Conservation (phyloP, 2,888 invertebrate genomes). For the Philopedon plagiatum region DNA sequence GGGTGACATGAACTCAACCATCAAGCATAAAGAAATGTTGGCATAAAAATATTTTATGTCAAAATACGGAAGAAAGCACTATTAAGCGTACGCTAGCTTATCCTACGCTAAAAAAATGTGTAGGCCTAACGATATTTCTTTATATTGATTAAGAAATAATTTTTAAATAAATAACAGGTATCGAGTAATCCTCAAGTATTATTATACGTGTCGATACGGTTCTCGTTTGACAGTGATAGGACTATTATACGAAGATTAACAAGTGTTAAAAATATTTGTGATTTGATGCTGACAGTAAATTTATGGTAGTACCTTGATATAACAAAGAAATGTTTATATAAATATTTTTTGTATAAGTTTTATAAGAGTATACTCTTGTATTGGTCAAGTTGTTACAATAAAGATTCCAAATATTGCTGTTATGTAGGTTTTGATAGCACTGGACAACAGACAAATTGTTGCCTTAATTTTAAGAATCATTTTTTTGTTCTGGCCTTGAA, state of each 20-base stretch:
- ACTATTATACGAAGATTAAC: not conserved
- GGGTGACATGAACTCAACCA: slow-evolving; percentile 10
- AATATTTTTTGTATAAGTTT: not conserved
- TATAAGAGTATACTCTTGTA: not conserved
- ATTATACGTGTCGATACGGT: not conserved
- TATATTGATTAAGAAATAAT: slow-evolving; percentile 12
- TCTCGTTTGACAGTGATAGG: slow-evolving; percentile 7
- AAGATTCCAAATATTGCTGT: no score
- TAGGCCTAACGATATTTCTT: slow-evolving; percentile 5
- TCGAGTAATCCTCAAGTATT: not conserved
- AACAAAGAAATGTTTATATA: slow-evolving; percentile 12
- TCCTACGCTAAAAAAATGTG: slow-evolving; percentile 12
- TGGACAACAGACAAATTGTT: no score
- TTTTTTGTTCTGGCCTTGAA: no score
- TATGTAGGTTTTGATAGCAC: no score
- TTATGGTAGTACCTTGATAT: not conserved
- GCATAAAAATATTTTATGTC: not conserved
- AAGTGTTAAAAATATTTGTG: slow-evolving; percentile 1
- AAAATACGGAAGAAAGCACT: slow-evolving; percentile 17
- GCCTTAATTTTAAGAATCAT: no score
- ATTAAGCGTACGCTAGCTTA: slow-evolving; percentile 2
- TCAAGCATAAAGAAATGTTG: not conserved
- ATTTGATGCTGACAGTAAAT: not conserved
- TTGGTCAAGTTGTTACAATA: not conserved
- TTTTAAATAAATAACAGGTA: slow-evolving; percentile 4